These are phyloP conservation scores for Tangara arthus DNA, from an alignment of 2,797 vertebrate genomes.

Conservation along the genomic window DNA sequence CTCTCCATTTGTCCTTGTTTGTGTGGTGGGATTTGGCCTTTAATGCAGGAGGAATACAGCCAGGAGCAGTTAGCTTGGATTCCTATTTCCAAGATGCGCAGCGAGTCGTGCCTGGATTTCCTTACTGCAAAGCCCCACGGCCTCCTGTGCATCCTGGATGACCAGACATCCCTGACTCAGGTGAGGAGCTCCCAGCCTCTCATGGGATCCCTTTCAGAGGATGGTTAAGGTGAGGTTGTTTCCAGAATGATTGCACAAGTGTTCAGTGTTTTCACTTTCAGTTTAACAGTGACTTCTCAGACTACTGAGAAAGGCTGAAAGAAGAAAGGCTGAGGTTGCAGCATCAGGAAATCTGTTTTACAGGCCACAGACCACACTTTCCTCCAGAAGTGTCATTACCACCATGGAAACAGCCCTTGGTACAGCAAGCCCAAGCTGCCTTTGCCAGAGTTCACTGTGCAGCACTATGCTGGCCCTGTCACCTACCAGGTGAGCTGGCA, in stretches of 20 bases:
- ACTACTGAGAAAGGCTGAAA: neutral
- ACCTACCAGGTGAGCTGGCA: conserved; percentile 86
- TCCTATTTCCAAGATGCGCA: conserved; percentile 73
- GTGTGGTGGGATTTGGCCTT: neutral
- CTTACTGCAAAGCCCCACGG: conserved; percentile 84
- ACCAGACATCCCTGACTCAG: conserved; percentile 88
- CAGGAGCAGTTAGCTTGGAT: conserved; percentile 84
- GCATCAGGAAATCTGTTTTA: neutral
- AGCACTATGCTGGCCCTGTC: conserved; percentile 88
- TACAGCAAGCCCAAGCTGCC: conserved; percentile 90
- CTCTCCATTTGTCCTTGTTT: neutral
- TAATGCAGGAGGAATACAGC: conserved; percentile 84
- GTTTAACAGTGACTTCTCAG: neutral
- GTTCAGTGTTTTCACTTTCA: neutral
- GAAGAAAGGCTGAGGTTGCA: too few species aligned
- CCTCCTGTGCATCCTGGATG: conserved; percentile 86
- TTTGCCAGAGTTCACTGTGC: conserved; percentile 88
- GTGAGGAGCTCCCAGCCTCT: conserved; percentile 60
- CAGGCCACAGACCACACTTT: conserved; percentile 95
- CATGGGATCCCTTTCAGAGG: neutral
- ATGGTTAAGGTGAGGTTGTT: neutral
- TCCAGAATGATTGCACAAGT: neutral
- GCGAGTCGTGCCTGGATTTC: conserved; percentile 83
- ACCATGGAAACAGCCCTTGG: conserved; percentile 82
- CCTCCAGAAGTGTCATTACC: conserved; percentile 95